Evolutionary conservation across 2,888 invertebrate genomes (phyloP).

Genomic region (Papilio gigon): DNA sequence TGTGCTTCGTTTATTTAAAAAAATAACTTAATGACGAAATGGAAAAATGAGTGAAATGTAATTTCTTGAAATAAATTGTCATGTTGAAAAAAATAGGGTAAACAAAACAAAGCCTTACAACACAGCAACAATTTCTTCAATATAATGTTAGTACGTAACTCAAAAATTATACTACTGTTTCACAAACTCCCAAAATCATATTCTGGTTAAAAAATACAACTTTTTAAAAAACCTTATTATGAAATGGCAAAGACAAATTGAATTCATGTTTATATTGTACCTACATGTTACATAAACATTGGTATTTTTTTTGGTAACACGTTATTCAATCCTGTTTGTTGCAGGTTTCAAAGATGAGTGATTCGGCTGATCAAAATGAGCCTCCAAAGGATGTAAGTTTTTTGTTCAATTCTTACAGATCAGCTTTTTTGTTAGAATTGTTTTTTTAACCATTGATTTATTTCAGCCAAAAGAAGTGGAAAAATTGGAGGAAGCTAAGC

Average conservation of each 20-base stretch:
- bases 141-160: neutral
- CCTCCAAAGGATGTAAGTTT: slow-evolving; percentile 75
- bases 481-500: slow-evolving; percentile 94
- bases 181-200: neutral
- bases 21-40: neutral
- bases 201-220: neutral
- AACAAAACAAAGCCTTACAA: slow-evolving; percentile 27
- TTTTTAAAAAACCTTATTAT: neutral
- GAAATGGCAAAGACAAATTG: neutral
- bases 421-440: neutral
- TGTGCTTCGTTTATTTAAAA: neutral
- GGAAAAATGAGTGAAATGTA: neutral
- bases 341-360: slow-evolving; percentile 62
- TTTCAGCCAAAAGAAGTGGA: slow-evolving; percentile 88
- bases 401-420: neutral
- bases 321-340: neutral
- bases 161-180: neutral
- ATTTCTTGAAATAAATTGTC: neutral
- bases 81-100: slow-evolving; percentile 14
- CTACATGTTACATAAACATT: slow-evolving; percentile 19
- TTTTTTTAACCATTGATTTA: slow-evolving; percentile 28
- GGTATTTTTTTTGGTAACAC: neutral
- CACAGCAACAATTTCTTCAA: neutral
- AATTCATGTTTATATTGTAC: slow-evolving; percentile 6
- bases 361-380: slow-evolving; percentile 72